A percentile compares a stretch with the other conserved stretches of the same genome.
Conservation (phyloP, 2,888 invertebrate species). For the Drosophila birchii region DNA sequence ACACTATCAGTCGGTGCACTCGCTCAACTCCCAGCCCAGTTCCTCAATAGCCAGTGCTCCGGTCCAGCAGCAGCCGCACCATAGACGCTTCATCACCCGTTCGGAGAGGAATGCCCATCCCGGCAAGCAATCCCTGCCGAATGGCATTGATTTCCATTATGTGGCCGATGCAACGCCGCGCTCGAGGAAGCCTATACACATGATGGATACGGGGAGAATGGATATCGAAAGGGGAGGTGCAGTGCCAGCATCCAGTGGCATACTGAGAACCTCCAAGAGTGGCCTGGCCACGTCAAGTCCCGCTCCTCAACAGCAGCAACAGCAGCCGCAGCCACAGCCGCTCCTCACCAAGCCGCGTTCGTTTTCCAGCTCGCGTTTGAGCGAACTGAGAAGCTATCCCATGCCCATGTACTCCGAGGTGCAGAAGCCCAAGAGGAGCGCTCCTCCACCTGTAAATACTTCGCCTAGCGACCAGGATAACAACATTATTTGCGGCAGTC, state of each 20-base stretch:
- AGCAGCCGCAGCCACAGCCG: constrained; percentile 78
- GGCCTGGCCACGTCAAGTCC: constrained; percentile 86
- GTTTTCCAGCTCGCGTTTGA: constrained; percentile 78
- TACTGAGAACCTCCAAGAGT: constrained; percentile 82
- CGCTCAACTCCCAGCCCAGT: constrained; percentile 76
- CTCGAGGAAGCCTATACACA: constrained; percentile 90
- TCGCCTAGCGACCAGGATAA: constrained; percentile 57
- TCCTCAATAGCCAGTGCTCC: constrained; percentile 65
- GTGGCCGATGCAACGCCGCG: constrained; percentile 90
- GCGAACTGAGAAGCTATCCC: constrained; percentile 76
- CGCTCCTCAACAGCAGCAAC: constrained; percentile 85
- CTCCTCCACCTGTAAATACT: constrained; percentile 31
- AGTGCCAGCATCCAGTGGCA: constrained; percentile 66
- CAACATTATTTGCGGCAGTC: constrained; percentile 80
- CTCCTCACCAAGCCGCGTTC: constrained; percentile 80
- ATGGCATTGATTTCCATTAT: constrained; percentile 87
- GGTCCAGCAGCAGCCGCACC: constrained; percentile 42
- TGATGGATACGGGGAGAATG: constrained; percentile 84
- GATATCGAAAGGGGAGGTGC: constrained; percentile 8
- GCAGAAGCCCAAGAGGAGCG: constrained; percentile 74
- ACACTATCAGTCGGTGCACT: constrained; percentile 82
- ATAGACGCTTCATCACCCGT: constrained; percentile 81
- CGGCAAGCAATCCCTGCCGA: constrained; percentile 81
- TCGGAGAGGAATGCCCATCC: constrained; percentile 81
- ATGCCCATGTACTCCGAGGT: constrained; percentile 83